Base-by-base conservation (phyloP, 92 coral and sea anemone genomes). In the Palythoa grandis region DNA sequence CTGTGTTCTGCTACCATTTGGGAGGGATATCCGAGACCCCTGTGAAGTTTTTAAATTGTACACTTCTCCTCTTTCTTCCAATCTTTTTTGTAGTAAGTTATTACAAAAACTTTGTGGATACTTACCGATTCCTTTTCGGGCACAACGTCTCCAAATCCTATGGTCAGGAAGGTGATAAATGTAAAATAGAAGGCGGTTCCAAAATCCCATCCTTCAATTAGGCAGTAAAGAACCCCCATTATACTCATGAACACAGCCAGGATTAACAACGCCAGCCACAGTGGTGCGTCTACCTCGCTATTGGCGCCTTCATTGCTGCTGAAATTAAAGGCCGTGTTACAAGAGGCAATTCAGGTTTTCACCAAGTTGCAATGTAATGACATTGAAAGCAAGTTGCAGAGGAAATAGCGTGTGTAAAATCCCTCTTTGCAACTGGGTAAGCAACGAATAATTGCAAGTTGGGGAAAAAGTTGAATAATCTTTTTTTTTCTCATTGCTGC, bases 111-210 rank as follows among this genome's bases (percentile, higher is more conserved):
- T 76, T 2, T 2, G 3, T 58, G 19, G 35, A 2, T 13, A 70
- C 74, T 68, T 82, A 94, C 97, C 87, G 82, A 39, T 23, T 86
- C 92, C 63, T 86, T 76, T n/a, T 9, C 57, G 11, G 98, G 98
- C 14, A 94, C 98, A n/a, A 94, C 98, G 75, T 94, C 98, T 3
- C 98, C 98, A 77, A 94, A 94, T 8, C 98, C 98, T 11, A 94
- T 94, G 35, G 98, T 94, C 5, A 94, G 90, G 78, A 83, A 94
- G 3, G 98, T 92, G 5, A 94, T 56, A 53, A 87, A 94, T 78
- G 91, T 93, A 63, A 92, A 94, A 69, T 94, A 94, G 19, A 94
- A 74, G 1, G 98, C 88, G 47, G 98, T 94, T 11, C 98, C 98
- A 39, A 94, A 94, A 82, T 94, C 98, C 98, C 98, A 94, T 5